Conservation (phyloP, 1,140 invertebrate species). For the Hylyphantes graminicola region DNA sequence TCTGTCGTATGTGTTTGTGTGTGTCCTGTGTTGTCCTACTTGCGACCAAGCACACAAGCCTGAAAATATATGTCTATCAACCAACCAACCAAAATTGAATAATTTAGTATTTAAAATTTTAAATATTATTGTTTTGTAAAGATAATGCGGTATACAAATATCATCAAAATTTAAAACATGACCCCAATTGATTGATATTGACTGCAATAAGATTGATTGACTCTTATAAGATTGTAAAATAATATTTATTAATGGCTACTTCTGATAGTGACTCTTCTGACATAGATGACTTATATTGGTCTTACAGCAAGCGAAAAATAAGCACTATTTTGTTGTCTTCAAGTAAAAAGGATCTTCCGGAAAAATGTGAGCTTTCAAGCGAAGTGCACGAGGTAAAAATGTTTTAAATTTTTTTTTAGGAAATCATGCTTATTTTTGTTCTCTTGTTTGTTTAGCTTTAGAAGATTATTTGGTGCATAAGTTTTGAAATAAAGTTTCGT, state of each 20-base stretch:
- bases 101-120: too few relatives aligned
- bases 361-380: neutral
- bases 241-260: neutral
- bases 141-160: too few relatives aligned
- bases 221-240: too few relatives aligned
- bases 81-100: too few relatives aligned
- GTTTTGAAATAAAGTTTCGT: neutral
- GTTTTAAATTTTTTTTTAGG: neutral
- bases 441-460: neutral
- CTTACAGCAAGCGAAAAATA: neutral
- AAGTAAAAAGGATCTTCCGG: neutral
- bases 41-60: too few relatives aligned
- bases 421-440: neutral
- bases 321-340: neutral
- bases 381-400: neutral
- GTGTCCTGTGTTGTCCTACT: too few relatives aligned
- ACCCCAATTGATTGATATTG: too few relatives aligned
- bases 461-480: neutral
- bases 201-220: too few relatives aligned
- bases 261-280: slow-evolving; percentile 3
- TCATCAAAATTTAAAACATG: too few relatives aligned
- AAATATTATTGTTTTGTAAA: too few relatives aligned
- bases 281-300: neutral
- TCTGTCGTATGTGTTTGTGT: too few relatives aligned
- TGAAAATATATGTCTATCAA: too few relatives aligned